Percentiles rank a stretch among this genome's conserved stretches.
These are phyloP conservation scores for Chironomus striatipennis DNA, from an alignment of 1,140 invertebrate species.

Conservation along the genomic window DNA sequence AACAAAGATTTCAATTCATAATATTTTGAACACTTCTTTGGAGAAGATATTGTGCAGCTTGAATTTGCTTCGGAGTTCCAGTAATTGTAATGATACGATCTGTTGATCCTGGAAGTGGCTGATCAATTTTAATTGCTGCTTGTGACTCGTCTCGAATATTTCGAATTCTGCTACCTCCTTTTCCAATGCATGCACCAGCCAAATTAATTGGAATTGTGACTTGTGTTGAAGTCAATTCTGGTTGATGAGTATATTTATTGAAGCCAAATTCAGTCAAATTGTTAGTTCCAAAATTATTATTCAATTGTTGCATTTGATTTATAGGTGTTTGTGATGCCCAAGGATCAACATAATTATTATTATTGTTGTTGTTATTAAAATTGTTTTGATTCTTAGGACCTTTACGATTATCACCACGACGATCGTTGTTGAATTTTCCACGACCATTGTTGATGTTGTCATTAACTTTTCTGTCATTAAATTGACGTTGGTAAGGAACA, in stretches of 20 bases:
- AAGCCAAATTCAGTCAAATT: constrained; percentile 33
- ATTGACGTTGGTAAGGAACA: constrained; percentile 27
- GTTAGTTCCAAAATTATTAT: constrained; percentile 28
- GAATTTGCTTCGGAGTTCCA: constrained; percentile 84
- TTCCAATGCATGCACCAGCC: constrained; percentile 97
- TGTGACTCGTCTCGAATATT: constrained; percentile 90
- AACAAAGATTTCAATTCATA: too few species aligned
- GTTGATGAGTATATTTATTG: constrained; percentile 35
- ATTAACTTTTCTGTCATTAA: too few species aligned
- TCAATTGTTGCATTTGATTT: constrained; percentile 1
- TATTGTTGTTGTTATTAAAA: too few species aligned
- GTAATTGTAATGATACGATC: constrained; percentile 96
- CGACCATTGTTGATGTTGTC: background rate
- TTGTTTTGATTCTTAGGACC: constrained; percentile 26
- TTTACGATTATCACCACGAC: constrained; percentile 22
- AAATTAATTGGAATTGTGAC: constrained; percentile 93
- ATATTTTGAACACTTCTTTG: constrained; percentile 57
- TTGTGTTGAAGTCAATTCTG: constrained; percentile 65
- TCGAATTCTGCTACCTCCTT: constrained; percentile 86
- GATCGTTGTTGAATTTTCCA: constrained; percentile 24
- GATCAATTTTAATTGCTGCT: constrained; percentile 92
- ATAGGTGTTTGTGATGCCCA: constrained; percentile 32
- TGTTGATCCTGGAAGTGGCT: constrained; percentile 78
- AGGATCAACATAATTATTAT: constrained; percentile 36
- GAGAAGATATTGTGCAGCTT: constrained; percentile 94